Evolutionary conservation across 1,140 invertebrate species (phyloP), one percentile per base, ranked within the genome.

Genomic region (Drosophila orosa): DNA sequence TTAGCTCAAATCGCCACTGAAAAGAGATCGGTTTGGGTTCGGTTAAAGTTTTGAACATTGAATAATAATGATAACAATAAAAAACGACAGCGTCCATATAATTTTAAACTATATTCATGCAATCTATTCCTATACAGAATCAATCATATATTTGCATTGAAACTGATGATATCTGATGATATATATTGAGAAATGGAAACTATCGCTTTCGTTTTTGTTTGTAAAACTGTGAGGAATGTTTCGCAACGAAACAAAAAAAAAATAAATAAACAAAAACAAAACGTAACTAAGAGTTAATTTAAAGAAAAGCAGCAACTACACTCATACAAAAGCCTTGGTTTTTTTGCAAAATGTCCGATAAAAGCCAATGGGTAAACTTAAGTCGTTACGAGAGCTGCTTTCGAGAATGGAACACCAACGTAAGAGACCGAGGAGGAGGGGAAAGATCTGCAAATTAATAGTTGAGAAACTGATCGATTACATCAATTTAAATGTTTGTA

Each of bases 171-270:
- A 52, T 72, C 71, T 58, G 24, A 48, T 52, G 48, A 52, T 52
- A 52, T 65, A 71, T 60, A 45, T 60, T 55, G 50, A 35, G n/a
- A 44, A 54, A 61, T 71, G 60, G 54, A 73, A 62, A 78, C 47
- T 72, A 78, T 65, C 72, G 66, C 60, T 61, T 59, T 72, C 56
- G 62, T 76, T 77, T 65, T 79, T 63, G 58, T 72, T 68, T 42
- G 72, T 65, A 84, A 89, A 89, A 80, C 84, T 89, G 84, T 89
- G 84, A 89, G 83, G 87, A 89, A 89, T 89, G 84, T 89, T 89
- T 89, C 84, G 84, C 84, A 89, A 89, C 84, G 84, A 84, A 89
- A 89, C 80, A 89, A 84, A 89, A 87, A 84, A 77, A 67, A 48
- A 17, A 29, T 2, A 85, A 80, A 86, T 85, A 67, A 76, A 40